Base-by-base conservation (phyloP, 1,140 invertebrate species). In the Condylostylus longicornis region DNA sequence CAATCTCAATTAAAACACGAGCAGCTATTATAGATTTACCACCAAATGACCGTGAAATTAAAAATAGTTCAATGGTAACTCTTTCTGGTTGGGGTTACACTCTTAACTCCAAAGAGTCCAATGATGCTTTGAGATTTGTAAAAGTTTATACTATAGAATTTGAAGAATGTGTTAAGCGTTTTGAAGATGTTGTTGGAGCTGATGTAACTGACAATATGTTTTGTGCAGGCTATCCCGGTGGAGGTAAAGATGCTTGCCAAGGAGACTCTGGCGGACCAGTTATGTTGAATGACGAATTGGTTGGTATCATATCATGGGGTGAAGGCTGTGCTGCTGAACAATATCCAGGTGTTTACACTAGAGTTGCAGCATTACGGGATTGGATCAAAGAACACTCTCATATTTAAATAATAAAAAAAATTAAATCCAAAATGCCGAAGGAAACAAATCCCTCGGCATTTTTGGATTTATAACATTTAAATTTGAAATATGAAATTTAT, bases 251-350 rank as follows among this genome's bases (percentile, higher is more conserved):
- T 33, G n/a, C 36, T 8, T 44, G 40, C 18, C 5, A 43, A 35
- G 33, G 44, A 6, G 63, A 66, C 37, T 58, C 61, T 2, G 64
- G 64, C 14, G 58, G 63, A 4, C 54, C 62, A 18, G 43, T 64
- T 18, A 37, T 56, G 7, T 18, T 33, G 8, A 20, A 49, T 9
- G 40, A 45, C 9, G 37, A 21, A 2, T 29, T 57, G 18, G 41
- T 50, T 30, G 74, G 74, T 21, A 49, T 75, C 15, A 63, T 71
- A 1, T 72, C 70, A 12, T 75, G 70, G 64, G 74, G 72, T 14
- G 52, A 62, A 29, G 63, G 65, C 1, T 77, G 75, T 44, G 70
- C 58, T 0, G 43, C 54, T 18, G 53, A 63, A 0, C 50, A 55
- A 2, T 56, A 52, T 38, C 70, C 71, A 5, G 71, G 71, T 8